Evolutionary conservation across 2,888 invertebrate genomes (phyloP), one percentile per base, ranked within the genome.

Genomic region (Drosophila greeni): DNA sequence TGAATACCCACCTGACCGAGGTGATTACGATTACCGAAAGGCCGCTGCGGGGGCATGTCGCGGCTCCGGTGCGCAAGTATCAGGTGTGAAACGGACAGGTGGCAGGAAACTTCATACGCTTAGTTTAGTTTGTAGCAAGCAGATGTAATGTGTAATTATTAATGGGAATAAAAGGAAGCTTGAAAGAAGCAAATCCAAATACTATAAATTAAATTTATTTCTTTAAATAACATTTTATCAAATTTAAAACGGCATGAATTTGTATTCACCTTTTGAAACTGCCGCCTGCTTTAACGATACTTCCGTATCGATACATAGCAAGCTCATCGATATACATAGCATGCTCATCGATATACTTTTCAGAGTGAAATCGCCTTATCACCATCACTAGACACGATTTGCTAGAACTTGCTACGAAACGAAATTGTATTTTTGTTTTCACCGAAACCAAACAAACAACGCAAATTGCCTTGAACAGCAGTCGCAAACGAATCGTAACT

Each of bases 1-100:
- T 79, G 3, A 78, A 70, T 40, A 82, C 85, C 4, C 68, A 81
- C 49, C 75, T 88, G 24, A 85, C 84, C 2, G 86, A 88, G 66
- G 37, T 77, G 26, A 82, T 85, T 31, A 20, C 9, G 14, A 29
- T 56, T 20, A 34, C 9, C 12, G 14, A 36, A n/a, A 20, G 11
- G n/a, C 31, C 29, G 18, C 16, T 8, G 8, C 20, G 3, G 55
- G 18, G 9, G 5, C 33, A 40, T 8, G 20, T 37, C 9, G 14
- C 16, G 2, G 59, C 31, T 5, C 68, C 75, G 1, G 48, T 40
- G 37, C 82, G 84, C 16, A 72, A 70, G 47, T 75, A 73, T 62
- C 29, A 55, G 36, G 55, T 56, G n/a, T 55, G 29, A 56, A 55
- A 0, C n/a, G 23, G 29, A 9, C 16, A 9, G n/a, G 37, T 36